Percentiles rank a stretch among this genome's conserved stretches.
phyloP scores from a whole-genome alignment of 2,113 vertebrate species.

The Daubentonia madagascariensis region DNA sequence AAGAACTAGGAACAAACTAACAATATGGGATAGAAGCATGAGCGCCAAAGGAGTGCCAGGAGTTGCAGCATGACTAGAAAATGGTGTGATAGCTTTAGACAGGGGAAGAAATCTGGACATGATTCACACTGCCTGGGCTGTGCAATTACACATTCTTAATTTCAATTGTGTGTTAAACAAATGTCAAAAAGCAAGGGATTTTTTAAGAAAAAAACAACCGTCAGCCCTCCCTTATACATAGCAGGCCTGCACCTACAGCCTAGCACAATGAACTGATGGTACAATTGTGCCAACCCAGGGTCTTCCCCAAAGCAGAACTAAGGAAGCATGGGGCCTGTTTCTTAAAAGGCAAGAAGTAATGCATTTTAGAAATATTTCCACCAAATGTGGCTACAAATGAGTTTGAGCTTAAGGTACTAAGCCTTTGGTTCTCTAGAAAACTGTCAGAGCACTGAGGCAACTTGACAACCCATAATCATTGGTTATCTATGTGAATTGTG shows the following conservation, averaged over 20 bases:
- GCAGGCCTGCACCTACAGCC: background rate
- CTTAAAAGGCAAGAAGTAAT: background rate
- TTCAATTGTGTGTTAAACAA: background rate
- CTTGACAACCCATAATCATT: background rate
- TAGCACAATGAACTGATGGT: background rate
- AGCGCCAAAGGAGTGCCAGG: background rate
- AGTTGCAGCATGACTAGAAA: background rate
- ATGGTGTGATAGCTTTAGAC: background rate
- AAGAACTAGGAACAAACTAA: background rate
- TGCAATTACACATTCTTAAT: background rate
- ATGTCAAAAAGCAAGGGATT: background rate
- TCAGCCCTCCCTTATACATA: background rate
- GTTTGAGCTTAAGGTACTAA: background rate
- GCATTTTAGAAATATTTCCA: background rate
- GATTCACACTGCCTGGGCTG: background rate
- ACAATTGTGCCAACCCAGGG: no score
- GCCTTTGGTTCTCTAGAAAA: background rate
- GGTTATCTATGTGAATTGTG: background rate
- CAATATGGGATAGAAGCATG: background rate
- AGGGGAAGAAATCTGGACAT: background rate
- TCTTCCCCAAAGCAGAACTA: background rate
- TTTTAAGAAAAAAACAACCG: background rate
- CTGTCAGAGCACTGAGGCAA: background rate
- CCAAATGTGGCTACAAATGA: background rate
- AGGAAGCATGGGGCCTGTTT: background rate